Percentiles rank a stretch among this genome's conserved stretches.
These are phyloP conservation scores for Tangara arthus DNA, from an alignment of 2,797 vertebrate genomes.

Conservation along the genomic window DNA sequence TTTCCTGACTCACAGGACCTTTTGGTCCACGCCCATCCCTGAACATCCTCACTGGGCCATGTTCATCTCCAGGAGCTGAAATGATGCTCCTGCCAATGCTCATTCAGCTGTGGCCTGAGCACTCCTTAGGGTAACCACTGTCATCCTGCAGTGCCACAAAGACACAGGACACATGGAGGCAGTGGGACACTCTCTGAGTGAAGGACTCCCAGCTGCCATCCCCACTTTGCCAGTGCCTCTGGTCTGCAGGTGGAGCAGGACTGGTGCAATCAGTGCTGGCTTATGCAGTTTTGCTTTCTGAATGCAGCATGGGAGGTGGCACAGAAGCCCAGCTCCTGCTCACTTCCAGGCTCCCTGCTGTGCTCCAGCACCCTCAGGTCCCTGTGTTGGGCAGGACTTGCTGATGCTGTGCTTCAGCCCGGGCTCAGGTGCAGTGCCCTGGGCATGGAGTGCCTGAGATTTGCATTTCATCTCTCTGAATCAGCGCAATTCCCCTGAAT, in stretches of 20 bases:
- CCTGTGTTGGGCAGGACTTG: background rate
- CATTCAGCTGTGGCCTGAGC: background rate
- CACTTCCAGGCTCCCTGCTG: background rate
- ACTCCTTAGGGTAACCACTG: background rate
- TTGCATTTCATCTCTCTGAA: constrained; percentile 62
- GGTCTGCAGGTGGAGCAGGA: background rate
- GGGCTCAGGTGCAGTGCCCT: constrained; percentile 46
- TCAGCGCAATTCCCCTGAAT: constrained; percentile 57
- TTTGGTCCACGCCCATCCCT: background rate
- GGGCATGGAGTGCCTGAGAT: constrained; percentile 13
- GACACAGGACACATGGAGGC: fast-evolving
- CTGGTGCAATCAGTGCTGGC: background rate
- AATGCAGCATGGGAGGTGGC: background rate
- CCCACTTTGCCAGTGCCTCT: background rate
- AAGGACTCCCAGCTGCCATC: background rate
- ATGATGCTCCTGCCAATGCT: background rate
- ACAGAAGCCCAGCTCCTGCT: background rate
- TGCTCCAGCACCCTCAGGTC: background rate
- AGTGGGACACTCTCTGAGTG: background rate
- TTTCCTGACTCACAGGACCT: background rate
- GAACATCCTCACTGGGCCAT: background rate
- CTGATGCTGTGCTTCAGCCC: constrained; percentile 22
- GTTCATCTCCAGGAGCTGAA: background rate
- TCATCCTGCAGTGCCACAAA: background rate
- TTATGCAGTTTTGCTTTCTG: fast-evolving